Conservation (phyloP, 2,113 vertebrate genomes). For the Channa maculata region DNA sequence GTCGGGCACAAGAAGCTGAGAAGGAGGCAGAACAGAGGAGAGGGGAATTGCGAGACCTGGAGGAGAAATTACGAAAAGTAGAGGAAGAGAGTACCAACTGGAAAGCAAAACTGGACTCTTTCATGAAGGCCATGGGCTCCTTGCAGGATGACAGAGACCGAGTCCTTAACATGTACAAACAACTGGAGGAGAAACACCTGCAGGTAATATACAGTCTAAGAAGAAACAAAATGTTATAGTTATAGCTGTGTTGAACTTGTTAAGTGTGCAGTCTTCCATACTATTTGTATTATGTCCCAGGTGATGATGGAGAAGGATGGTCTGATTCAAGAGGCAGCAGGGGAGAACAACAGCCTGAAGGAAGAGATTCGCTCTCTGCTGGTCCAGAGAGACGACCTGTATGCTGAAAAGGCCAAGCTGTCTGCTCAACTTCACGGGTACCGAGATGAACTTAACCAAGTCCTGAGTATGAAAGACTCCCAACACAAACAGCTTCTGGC, state of each 20-base stretch:
- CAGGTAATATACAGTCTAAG: slow-evolving; percentile 53
- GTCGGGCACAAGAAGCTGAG: slow-evolving; percentile 82
- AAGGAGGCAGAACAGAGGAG: slow-evolving; percentile 82
- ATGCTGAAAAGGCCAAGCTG: slow-evolving; percentile 93
- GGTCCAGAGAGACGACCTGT: slow-evolving; percentile 90
- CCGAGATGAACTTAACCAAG: slow-evolving; percentile 91
- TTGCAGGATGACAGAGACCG: slow-evolving; percentile 93
- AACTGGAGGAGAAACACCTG: slow-evolving; percentile 92
- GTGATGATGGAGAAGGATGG: slow-evolving; percentile 92
- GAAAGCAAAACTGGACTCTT: slow-evolving; percentile 88
- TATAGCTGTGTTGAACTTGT: too few species aligned
- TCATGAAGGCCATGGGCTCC: slow-evolving; percentile 94
- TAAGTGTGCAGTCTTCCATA: background rate
- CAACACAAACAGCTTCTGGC: slow-evolving; percentile 93
- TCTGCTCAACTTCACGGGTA: slow-evolving; percentile 90
- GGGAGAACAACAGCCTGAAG: slow-evolving; percentile 92
- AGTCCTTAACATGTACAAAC: slow-evolving; percentile 88
- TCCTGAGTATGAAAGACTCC: slow-evolving; percentile 93
- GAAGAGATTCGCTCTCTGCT: slow-evolving; percentile 90
- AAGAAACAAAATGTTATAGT: too few species aligned
- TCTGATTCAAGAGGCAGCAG: slow-evolving; percentile 93
- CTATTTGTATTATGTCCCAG: slow-evolving; percentile 46
- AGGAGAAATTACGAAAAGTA: slow-evolving; percentile 80
- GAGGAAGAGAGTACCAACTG: slow-evolving; percentile 86
- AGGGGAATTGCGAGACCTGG: slow-evolving; percentile 79